Percentiles rank a stretch among this genome's conserved stretches.
phyloP scores from a whole-genome alignment of 2,113 vertebrate species.

The Solenodon paradoxus region DNA sequence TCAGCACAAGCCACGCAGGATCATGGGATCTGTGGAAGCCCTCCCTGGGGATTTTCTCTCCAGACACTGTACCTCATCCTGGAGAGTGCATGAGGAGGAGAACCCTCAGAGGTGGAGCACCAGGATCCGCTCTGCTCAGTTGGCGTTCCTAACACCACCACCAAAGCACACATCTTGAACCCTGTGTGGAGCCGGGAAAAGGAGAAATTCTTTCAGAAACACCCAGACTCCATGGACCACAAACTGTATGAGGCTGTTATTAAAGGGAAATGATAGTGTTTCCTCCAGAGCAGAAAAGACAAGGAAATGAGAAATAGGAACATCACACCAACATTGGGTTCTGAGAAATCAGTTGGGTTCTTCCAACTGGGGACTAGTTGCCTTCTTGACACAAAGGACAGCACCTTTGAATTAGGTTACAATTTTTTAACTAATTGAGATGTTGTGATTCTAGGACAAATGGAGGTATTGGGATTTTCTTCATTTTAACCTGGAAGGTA shows the following conservation, averaged over 20 bases:
- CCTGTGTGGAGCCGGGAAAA: fast-evolving
- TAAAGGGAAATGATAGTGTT: neutral
- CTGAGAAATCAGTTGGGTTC: neutral
- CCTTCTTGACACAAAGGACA: neutral
- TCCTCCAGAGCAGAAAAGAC: neutral
- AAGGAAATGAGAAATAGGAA: neutral
- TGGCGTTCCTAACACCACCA: neutral
- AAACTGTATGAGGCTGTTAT: neutral
- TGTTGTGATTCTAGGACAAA: neutral
- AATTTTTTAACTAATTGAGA: neutral
- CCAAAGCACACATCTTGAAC: neutral
- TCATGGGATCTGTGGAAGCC: neutral
- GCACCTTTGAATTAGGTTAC: neutral
- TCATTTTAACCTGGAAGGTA: neutral
- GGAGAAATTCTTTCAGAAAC: too few relatives aligned
- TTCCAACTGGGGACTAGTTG: neutral
- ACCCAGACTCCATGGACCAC: neutral
- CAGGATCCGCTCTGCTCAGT: neutral
- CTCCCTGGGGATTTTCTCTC: neutral
- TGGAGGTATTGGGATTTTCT: neutral
- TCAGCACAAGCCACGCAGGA: too few relatives aligned
- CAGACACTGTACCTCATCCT: neutral
- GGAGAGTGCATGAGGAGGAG: neutral
- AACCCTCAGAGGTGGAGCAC: neutral
- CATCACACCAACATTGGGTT: neutral